Percentiles rank a stretch among this genome's conserved stretches.
Evolutionary conservation across 1,140 invertebrate genomes (phyloP).

Genomic region (Lepidurus packardi): DNA sequence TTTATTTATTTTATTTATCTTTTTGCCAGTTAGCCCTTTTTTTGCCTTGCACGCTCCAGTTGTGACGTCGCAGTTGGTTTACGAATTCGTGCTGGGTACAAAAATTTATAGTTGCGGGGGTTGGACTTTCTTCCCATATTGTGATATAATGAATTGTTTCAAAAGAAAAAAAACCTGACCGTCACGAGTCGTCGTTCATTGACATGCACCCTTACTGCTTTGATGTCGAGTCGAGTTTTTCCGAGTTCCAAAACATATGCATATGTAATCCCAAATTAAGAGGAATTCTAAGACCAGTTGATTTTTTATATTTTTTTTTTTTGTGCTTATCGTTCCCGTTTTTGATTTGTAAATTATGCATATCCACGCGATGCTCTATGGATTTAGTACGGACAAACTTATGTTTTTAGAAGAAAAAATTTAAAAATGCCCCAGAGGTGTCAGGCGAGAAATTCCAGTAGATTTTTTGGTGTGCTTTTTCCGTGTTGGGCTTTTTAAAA

Average conservation of each 20-base stretch:
- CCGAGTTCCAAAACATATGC: conserved; percentile 4
- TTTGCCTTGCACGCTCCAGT: neutral
- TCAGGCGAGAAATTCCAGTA: too few relatives aligned
- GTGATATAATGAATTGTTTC: neutral
- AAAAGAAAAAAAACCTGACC: neutral
- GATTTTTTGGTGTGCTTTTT: too few relatives aligned
- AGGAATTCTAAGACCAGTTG: neutral
- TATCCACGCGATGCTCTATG: neutral
- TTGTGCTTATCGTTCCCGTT: neutral
- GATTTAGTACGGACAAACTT: neutral
- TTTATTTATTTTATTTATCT: neutral
- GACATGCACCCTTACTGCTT: neutral
- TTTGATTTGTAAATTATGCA: neutral
- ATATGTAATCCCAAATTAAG: neutral
- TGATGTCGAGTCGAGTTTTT: neutral
- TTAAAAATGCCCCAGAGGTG: too few relatives aligned
- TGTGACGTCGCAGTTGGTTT: neutral
- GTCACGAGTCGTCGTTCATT: neutral
- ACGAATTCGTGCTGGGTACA: neutral
- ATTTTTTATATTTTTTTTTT: neutral
- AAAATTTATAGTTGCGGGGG: neutral
- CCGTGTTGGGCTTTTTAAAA: too few relatives aligned
- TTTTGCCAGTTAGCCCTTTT: neutral
- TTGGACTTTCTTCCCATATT: conserved; percentile 10
- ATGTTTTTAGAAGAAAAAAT: neutral